Evolutionary conservation across 2,888 invertebrate genomes (phyloP).

Genomic region (Aporophyla lueneburgensis): DNA sequence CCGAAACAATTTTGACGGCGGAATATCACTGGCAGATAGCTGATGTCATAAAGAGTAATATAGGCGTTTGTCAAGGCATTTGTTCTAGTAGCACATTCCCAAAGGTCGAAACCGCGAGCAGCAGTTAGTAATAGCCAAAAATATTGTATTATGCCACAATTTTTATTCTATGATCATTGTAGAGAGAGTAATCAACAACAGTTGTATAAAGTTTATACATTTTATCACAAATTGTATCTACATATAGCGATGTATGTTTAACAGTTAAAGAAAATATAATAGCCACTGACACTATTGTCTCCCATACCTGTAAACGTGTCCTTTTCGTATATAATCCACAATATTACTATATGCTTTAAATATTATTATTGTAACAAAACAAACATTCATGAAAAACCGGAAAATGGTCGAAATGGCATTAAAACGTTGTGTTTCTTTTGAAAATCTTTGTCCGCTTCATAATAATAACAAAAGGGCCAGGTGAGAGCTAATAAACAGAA

Average conservation of each 20-base stretch:
- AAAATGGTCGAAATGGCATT: constrained; percentile 65
- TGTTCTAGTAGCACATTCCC: too few relatives aligned
- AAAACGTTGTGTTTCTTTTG: constrained; percentile 68
- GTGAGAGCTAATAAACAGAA: constrained; percentile 81
- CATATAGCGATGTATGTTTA: constrained; percentile 8
- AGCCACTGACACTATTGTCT: constrained; percentile 8
- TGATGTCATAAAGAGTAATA: too few relatives aligned
- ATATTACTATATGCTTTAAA: not conserved
- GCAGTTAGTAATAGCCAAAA: not conserved
- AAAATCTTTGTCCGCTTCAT: constrained; percentile 73
- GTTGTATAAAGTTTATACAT: constrained; percentile 22
- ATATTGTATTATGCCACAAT: not conserved
- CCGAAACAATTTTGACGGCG: too few relatives aligned
- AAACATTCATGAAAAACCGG: constrained; percentile 47
- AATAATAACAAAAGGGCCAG: constrained; percentile 79
- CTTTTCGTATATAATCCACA: not conserved
- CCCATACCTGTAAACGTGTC: not conserved
- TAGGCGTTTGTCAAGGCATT: too few relatives aligned
- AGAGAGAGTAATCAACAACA: constrained; percentile 20
- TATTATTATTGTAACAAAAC: not conserved
- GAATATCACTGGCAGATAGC: too few relatives aligned
- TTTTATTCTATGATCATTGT: not conserved
- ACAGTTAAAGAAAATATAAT: constrained; percentile 33
- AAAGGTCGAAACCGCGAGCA: too few relatives aligned
- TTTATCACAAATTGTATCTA: too few relatives aligned